Evolutionary conservation across 2,113 vertebrate genomes (phyloP), one percentile per base, ranked within the genome.

Genomic region (Clupea harengus): DNA sequence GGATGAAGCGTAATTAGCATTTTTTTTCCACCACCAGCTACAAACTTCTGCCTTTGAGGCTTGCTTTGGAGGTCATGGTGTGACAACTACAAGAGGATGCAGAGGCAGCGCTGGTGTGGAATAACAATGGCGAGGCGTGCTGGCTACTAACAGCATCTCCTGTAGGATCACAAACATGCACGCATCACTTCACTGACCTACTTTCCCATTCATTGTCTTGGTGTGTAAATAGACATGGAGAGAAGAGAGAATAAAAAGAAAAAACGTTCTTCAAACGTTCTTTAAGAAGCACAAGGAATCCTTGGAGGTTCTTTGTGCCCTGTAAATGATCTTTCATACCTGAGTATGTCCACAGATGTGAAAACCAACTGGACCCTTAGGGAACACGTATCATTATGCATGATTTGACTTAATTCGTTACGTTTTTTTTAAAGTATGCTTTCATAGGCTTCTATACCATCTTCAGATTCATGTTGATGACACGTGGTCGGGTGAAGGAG

Each of bases 11-110:
- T 82, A 60, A 88, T 83, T 83, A 57, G 28, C 13, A 39, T 57
- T 82, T 82, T 84, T 86, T 85, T 22, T 60, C 54, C 18, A 20
- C n/a, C n/a, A n/a, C 9, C 72, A 84, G 45, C 25, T 11, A 4
- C 52, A 82, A 32, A 88, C 44, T 86, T 86, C 39, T 82, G 85
- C 67, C 50, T 87, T 85, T 84, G 75, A 87, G 82, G 60, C 45
- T 32, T 67, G 39, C 32, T 44, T 44, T 88, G 25, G 84, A 90
- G 86, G 89, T 88, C 87, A 85, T n/a, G 72, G 28, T 81, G 72
- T 78, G 72, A 28, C 72, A 78, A 15, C 25, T 39, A 10, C 72
- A 78, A 39, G 39, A 78, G 72, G 72, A 78, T 78, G 72, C 72
- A 78, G 4, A 32, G 72, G 25, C 39, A 32, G 10, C 11, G 28